Evolutionary conservation across 2,888 invertebrate species (phyloP).

Genomic region (Rhynchonema sp.): DNA sequence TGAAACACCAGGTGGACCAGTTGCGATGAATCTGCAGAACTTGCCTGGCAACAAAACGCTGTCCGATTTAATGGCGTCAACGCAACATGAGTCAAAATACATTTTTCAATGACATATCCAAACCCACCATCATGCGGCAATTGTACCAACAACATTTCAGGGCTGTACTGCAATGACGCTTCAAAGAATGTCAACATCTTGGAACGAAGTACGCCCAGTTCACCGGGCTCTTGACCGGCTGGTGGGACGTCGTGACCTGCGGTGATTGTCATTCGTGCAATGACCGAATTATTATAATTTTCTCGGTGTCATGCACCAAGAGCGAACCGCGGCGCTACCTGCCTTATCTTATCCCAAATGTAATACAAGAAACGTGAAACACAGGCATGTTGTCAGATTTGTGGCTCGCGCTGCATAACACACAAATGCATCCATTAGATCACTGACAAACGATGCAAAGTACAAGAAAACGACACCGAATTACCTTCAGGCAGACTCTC

Average conservation of each 20-base stretch:
- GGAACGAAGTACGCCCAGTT: slow-evolving; percentile 39
- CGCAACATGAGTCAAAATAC: neutral
- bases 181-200: slow-evolving; percentile 59
- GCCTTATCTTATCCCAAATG: too few relatives aligned
- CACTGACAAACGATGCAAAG: too few relatives aligned
- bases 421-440: too few relatives aligned
- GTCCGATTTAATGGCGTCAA: neutral
- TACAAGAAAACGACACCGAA: neutral
- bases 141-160: slow-evolving; percentile 62
- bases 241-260: slow-evolving; percentile 29
- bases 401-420: too few relatives aligned
- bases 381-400: too few relatives aligned
- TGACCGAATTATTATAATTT: too few relatives aligned
- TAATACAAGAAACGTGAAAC: too few relatives aligned
- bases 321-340: too few relatives aligned
- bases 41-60: neutral
- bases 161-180: slow-evolving; percentile 56
- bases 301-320: too few relatives aligned
- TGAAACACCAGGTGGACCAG: neutral
- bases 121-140: slow-evolving; percentile 51
- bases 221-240: slow-evolving; percentile 34
- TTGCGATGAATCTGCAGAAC: neutral
- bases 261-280: too few relatives aligned
- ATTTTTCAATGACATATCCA: neutral
- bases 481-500: slow-evolving; percentile 25